Evolutionary conservation across 2,888 invertebrate species (phyloP), one percentile per base, ranked within the genome.

Genomic region (Ormyrus thymus): DNA sequence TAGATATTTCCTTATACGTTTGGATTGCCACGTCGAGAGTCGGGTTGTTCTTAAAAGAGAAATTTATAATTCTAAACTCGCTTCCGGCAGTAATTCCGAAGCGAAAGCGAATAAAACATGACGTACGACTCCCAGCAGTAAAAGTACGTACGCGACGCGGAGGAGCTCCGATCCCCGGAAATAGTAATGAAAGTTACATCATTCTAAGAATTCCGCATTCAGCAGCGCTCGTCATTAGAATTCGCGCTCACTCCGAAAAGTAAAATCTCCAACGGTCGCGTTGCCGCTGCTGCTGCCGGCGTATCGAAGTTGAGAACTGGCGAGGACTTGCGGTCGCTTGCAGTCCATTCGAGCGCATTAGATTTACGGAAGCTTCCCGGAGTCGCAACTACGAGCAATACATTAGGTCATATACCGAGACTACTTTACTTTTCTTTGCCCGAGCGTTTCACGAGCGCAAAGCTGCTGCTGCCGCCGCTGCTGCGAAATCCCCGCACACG

Each of bases 301-400:
- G 0, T 8, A 53, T 51, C 66, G 53, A 66, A n/a, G 53, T 51
- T n/a, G 11, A 10, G 1, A 29, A 66, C 3, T n/a, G 50, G 9
- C n/a, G 10, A 1, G 10, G 64, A 15, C 64, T 53, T 53, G 53
- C 43, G 53, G 53, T 66, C 29, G 29, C 29, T n/a, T 2, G 11
- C 11, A 43, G 43, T 69, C 48, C 58, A 48, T 29, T 48, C 48
- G 50, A 11, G 70, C 10, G 50, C 59, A 51, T 70, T 70, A 59
- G 59, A 70, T 48, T 51, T 51, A 15, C 15, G 29, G 15, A n/a
- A 2, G 0, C 46, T 13, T 56, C n/a, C 53, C 43, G 53, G 45
- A 55, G 29, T 58, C 13, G n/a, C 51, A 13, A 45, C 13, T 46
- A 43, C 59, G 29, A 11, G 29, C n/a, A 46, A n/a, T 48, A 11